Conservation (phyloP, 1,140 invertebrate genomes). For the Bradynema listronoti region DNA sequence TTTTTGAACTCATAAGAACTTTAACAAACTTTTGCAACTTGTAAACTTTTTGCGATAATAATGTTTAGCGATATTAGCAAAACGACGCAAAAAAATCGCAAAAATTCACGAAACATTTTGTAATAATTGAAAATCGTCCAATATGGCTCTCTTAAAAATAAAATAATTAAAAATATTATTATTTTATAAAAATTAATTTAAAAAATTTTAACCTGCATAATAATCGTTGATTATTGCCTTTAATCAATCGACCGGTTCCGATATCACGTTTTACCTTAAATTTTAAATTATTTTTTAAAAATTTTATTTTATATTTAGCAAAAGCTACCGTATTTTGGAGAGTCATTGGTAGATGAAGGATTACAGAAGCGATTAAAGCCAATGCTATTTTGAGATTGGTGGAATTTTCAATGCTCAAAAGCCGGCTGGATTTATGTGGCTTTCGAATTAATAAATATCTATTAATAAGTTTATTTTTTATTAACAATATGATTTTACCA, state of each 20-base stretch:
- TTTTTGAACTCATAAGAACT: too few relatives aligned
- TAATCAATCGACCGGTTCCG: conserved; percentile 8
- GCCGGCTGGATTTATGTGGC: conserved; percentile 33
- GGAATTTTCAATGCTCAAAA: conserved; percentile 37
- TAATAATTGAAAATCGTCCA: conserved; percentile 51
- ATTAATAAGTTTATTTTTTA: neutral
- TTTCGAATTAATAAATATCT: conserved; percentile 45
- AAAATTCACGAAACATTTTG: conserved; percentile 44
- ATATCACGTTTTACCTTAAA: conserved; percentile 5
- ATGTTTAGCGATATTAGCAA: conserved; percentile 43
- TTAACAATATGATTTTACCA: neutral
- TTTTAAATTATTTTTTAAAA: neutral
- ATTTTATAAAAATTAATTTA: conserved; percentile 9
- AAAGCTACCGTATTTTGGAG: conserved; percentile 39
- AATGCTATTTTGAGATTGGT: conserved; percentile 37
- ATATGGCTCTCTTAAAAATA: conserved; percentile 48
- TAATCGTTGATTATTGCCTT: conserved; percentile 16
- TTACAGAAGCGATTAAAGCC: conserved; percentile 38
- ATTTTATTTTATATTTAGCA: neutral
- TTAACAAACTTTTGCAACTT: conserved; percentile 43
- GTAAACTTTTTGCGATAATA: conserved; percentile 44
- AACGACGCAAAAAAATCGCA: conserved; percentile 48
- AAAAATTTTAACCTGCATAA: conserved; percentile 17
- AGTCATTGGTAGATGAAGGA: conserved; percentile 48
- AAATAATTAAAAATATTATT: conserved; percentile 2